Conservation (phyloP, 1,140 invertebrate species). For the Drosophila sechellia region DNA sequence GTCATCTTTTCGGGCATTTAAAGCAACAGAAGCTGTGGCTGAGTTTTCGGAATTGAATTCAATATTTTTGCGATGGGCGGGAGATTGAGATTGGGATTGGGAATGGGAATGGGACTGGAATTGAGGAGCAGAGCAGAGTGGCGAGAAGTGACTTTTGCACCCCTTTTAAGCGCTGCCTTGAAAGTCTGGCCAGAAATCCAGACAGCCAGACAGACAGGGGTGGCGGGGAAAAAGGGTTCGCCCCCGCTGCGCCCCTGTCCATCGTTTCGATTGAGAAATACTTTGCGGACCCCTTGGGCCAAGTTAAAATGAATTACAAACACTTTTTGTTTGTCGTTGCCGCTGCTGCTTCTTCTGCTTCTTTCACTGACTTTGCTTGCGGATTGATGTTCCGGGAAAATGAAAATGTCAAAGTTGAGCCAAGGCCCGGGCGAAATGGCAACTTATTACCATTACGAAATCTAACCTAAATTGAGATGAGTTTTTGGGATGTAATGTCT, state of each 20-base stretch:
- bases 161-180: slow-evolving; percentile 27
- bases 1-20: slow-evolving; percentile 44
- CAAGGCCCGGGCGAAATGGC: slow-evolving; percentile 11
- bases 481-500: not conserved
- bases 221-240: slow-evolving; percentile 23
- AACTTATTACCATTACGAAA: slow-evolving; percentile 31
- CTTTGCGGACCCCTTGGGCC: slow-evolving; percentile 50
- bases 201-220: slow-evolving; percentile 30
- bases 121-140: slow-evolving; percentile 1
- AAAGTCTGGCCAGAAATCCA: slow-evolving; percentile 42
- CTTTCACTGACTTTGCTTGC: slow-evolving; percentile 38
- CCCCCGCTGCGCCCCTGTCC: slow-evolving; percentile 11
- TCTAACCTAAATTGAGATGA: slow-evolving; percentile 20
- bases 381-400: slow-evolving; percentile 53
- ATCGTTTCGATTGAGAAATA: slow-evolving; percentile 44
- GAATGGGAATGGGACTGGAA: not conserved
- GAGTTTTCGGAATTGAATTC: slow-evolving; percentile 64
- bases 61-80: slow-evolving; percentile 53
- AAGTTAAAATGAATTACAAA: slow-evolving; percentile 82
- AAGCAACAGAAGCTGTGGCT: slow-evolving; percentile 52
- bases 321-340: slow-evolving; percentile 77
- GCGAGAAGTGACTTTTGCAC: slow-evolving; percentile 61
- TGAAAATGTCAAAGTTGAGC: slow-evolving; percentile 73
- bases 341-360: slow-evolving; percentile 21
- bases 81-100: not conserved